Evolutionary conservation across 2,888 invertebrate genomes (phyloP).

Genomic region (Lapara coniferarum): DNA sequence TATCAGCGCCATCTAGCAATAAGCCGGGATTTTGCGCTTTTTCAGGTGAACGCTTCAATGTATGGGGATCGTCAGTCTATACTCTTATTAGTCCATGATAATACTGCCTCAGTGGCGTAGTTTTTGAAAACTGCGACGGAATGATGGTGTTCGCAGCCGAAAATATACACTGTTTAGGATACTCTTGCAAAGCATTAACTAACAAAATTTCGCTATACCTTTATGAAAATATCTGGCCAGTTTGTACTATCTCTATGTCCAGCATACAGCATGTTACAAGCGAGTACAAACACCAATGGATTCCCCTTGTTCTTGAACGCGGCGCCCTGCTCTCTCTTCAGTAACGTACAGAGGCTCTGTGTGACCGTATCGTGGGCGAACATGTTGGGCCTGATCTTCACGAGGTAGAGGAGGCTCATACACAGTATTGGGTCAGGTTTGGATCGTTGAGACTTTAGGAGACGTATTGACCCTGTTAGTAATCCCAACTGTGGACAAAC

Average conservation of each 20-base stretch:
- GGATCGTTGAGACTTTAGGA: conserved; percentile 89
- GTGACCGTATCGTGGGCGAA: conserved; percentile 90
- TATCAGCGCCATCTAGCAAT: too few relatives aligned
- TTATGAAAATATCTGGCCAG: conserved; percentile 97
- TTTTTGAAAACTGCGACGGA: too few relatives aligned
- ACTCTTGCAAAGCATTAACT: too few relatives aligned
- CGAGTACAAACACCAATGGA: conserved; percentile 90
- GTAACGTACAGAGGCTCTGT: conserved; percentile 90
- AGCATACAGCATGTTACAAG: conserved; percentile 92
- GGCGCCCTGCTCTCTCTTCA: conserved; percentile 90
- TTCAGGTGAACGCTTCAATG: too few relatives aligned
- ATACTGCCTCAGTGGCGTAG: too few relatives aligned
- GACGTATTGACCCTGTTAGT: conserved; percentile 94
- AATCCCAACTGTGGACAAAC: conserved; percentile 84
- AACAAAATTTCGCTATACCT: conserved; percentile 76
- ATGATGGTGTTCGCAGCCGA: too few relatives aligned
- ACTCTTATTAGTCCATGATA: too few relatives aligned
- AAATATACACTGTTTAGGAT: too few relatives aligned
- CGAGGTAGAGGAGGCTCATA: conserved; percentile 90
- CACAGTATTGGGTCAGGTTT: conserved; percentile 93
- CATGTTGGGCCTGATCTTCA: conserved; percentile 90
- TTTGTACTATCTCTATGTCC: conserved; percentile 91
- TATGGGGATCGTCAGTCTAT: too few relatives aligned
- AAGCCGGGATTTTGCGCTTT: too few relatives aligned
- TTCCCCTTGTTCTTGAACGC: conserved; percentile 91